Evolutionary conservation across 2,888 invertebrate genomes (phyloP).

Genomic region (Chirona hameri): DNA sequence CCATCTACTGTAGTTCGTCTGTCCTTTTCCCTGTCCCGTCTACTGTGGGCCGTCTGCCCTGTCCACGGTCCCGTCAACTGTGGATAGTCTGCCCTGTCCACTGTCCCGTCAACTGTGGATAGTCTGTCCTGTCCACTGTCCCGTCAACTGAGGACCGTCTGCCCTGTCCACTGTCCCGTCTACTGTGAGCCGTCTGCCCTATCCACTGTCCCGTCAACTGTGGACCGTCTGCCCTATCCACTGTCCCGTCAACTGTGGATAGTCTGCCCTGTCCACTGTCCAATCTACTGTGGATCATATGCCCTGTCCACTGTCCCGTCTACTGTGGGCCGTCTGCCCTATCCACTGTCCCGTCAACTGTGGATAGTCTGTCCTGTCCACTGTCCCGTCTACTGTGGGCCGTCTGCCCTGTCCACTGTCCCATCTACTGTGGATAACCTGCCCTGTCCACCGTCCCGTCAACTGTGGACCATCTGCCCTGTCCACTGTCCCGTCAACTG

Average conservation of each 20-base stretch:
- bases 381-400: slow-evolving; percentile 6
- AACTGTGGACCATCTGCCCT: slow-evolving; percentile 29
- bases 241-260: slow-evolving; percentile 2
- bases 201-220: slow-evolving; percentile 10
- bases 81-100: slow-evolving; percentile 31
- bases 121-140: slow-evolving; percentile 31
- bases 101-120: slow-evolving; percentile 2
- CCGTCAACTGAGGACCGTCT: slow-evolving; percentile 13
- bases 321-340: slow-evolving; percentile 30
- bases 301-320: slow-evolving; percentile 31
- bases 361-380: slow-evolving; percentile 30
- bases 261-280: slow-evolving; percentile 31
- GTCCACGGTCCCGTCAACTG: slow-evolving; percentile 12
- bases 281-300: slow-evolving; percentile 3
- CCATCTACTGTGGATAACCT: slow-evolving; percentile 6
- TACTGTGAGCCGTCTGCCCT: slow-evolving; percentile 29
- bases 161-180: slow-evolving; percentile 31
- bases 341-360: slow-evolving; percentile 10
- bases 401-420: slow-evolving; percentile 32
- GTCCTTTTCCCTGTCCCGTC: slow-evolving; percentile 30
- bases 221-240: slow-evolving; percentile 31
- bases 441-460: slow-evolving; percentile 31
- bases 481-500: slow-evolving; percentile 12
- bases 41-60: slow-evolving; percentile 30
- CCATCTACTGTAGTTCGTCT: slow-evolving; percentile 5